Conservation (phyloP, 2,888 invertebrate genomes). For the Platycheirus rosarum region DNA sequence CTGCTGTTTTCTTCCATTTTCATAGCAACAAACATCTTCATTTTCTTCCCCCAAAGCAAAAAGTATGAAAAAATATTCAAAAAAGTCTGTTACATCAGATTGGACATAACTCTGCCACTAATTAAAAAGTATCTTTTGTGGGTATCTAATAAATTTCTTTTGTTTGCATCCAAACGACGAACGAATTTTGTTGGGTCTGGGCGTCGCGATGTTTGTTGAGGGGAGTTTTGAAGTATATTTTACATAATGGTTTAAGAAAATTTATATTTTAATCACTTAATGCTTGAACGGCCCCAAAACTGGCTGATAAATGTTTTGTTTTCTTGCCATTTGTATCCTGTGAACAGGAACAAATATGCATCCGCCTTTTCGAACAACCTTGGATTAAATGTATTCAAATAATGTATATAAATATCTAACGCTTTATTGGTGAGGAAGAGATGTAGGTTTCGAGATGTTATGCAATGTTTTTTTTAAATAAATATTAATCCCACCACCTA, state of each 20-base stretch:
- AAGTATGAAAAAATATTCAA: conserved; percentile 2
- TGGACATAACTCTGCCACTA: conserved; percentile 50
- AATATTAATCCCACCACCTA: conserved; percentile 5
- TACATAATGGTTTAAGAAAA: conserved; percentile 29
- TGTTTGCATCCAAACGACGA: conserved; percentile 37
- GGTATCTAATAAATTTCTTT: conserved; percentile 29
- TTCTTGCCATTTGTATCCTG: conserved; percentile 23
- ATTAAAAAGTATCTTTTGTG: conserved; percentile 52
- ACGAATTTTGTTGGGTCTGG: conserved; percentile 15
- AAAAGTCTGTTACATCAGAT: conserved; percentile 39
- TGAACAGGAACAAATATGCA: conserved; percentile 40
- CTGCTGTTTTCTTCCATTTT: conserved; percentile 20
- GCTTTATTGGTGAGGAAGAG: conserved; percentile 3
- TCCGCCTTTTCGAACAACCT: conserved; percentile 26
- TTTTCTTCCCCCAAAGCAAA: conserved; percentile 7
- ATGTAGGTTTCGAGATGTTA: conserved; percentile 6
- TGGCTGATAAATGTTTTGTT: conserved; percentile 23
- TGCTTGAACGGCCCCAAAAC: conserved; percentile 6
- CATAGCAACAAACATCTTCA: conserved; percentile 14
- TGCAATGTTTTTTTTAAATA: background rate
- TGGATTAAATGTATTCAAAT: conserved; percentile 8
- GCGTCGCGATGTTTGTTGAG: background rate
- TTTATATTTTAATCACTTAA: conserved; percentile 44
- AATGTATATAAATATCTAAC: background rate
- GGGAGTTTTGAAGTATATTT: conserved; percentile 4